A percentile compares a stretch with the other conserved stretches of the same genome.
Evolutionary conservation across 2,888 invertebrate species (phyloP).

Genomic region (Melipona bicolor): DNA sequence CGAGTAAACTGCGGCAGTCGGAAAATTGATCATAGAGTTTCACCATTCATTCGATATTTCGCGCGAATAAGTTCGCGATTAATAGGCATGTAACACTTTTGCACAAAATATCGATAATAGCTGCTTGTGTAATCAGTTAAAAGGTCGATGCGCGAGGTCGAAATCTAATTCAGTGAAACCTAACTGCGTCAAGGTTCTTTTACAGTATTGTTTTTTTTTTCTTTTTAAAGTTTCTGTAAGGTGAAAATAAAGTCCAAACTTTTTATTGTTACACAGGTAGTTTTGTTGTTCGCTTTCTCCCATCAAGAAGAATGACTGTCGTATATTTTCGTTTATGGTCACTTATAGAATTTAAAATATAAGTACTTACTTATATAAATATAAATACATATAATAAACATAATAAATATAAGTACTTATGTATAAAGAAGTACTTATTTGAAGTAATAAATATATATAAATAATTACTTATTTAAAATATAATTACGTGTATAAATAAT

Average conservation of each 20-base stretch:
- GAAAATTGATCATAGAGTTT: not conserved
- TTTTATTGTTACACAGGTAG: not conserved
- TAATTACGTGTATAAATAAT: not conserved
- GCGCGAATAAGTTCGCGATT: not conserved
- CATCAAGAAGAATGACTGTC: not conserved
- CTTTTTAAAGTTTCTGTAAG: not conserved
- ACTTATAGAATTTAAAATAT: not conserved
- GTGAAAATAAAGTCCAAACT: not conserved
- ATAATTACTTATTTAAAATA: no score
- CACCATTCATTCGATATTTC: not conserved
- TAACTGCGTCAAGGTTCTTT: constrained; percentile 19
- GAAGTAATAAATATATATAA: no score
- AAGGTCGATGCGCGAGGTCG: constrained; percentile 40
- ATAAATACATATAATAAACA: no score
- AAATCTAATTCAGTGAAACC: constrained; percentile 62
- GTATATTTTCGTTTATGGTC: no score
- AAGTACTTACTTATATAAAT: not conserved
- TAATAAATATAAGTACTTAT: no score
- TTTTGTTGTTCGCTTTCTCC: not conserved
- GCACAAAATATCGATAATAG: constrained; percentile 20
- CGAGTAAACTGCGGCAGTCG: not conserved
- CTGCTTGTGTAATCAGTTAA: constrained; percentile 48
- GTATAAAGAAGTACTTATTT: no score
- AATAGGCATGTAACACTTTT: not conserved
- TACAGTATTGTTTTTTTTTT: not conserved